phyloP scores from a whole-genome alignment of 1,140 invertebrate species.

The Episyrphus balteatus region DNA sequence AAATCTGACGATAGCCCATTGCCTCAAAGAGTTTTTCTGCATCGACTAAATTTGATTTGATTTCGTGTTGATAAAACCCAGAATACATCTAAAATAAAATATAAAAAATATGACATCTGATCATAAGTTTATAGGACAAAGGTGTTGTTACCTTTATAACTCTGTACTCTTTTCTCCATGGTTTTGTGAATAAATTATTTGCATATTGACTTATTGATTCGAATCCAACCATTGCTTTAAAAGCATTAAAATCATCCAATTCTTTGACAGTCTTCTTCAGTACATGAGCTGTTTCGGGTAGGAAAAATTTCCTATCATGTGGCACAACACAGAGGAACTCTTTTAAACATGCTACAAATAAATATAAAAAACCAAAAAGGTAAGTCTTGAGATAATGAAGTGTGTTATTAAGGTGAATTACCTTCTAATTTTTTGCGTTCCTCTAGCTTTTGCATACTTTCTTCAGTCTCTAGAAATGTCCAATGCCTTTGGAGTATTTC shows the following conservation, averaged over 20 bases:
- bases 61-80: conserved; percentile 77
- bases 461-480: conserved; percentile 63
- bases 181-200: conserved; percentile 69
- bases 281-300: conserved; percentile 60
- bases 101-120: neutral
- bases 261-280: conserved; percentile 58
- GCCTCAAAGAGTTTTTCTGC: conserved; percentile 63
- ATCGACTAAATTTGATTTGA: conserved; percentile 63
- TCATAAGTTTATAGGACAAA: neutral
- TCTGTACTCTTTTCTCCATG: conserved; percentile 78
- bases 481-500: conserved; percentile 60
- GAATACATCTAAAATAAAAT: conserved; percentile 57
- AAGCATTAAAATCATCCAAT: conserved; percentile 63
- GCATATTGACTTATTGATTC: conserved; percentile 74
- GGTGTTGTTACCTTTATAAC: conserved; percentile 52
- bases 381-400: neutral
- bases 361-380: neutral
- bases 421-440: conserved; percentile 64
- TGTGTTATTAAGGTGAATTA: conserved; percentile 24
- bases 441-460: conserved; percentile 59
- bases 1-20: conserved; percentile 61
- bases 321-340: conserved; percentile 65
- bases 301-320: conserved; percentile 68
- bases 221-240: conserved; percentile 68
- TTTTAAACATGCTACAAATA: conserved; percentile 52